Evolutionary conservation across 53 echinoderm and acorn worm species (phyloP).

Genomic region (Astropecten irregularis): DNA sequence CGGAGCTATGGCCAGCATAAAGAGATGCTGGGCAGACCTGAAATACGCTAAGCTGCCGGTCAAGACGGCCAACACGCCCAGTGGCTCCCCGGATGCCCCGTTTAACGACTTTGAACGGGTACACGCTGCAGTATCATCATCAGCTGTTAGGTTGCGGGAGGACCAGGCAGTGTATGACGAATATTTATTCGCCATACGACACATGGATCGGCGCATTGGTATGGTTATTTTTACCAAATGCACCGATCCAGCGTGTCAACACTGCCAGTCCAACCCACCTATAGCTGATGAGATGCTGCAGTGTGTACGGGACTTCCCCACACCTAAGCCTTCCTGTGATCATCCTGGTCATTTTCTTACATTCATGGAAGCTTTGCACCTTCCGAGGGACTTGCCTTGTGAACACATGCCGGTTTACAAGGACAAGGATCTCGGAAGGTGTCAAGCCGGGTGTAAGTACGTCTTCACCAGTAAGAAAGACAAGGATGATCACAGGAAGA

Average conservation of each 20-base stretch:
- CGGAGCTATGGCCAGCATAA: background rate
- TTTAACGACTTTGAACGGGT: background rate
- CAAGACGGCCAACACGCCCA: background rate
- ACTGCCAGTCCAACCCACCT: background rate
- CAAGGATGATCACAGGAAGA: conserved; percentile 12
- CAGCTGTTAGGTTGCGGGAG: background rate
- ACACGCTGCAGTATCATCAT: conserved; percentile 13
- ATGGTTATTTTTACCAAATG: conserved; percentile 6
- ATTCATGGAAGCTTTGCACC: conserved; percentile 12
- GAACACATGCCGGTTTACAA: conserved; percentile 6
- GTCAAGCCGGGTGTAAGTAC: conserved; percentile 7
- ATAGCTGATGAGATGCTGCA: conserved; percentile 18
- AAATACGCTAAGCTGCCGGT: background rate
- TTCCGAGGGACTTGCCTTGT: conserved; percentile 2
- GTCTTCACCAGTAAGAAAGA: conserved; percentile 17
- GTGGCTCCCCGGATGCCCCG: background rate
- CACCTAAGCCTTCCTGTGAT: background rate
- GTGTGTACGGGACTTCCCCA: conserved; percentile 15
- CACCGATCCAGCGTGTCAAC: conserved; percentile 11
- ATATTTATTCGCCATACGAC: background rate
- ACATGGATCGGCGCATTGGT: conserved; percentile 14
- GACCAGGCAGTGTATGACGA: background rate
- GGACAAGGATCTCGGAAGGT: conserved; percentile 14
- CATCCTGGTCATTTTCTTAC: conserved; percentile 14
- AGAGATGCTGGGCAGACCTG: background rate